Evolutionary conservation across 2,797 vertebrate genomes (phyloP).

Genomic region (Enteromius radiatus): DNA sequence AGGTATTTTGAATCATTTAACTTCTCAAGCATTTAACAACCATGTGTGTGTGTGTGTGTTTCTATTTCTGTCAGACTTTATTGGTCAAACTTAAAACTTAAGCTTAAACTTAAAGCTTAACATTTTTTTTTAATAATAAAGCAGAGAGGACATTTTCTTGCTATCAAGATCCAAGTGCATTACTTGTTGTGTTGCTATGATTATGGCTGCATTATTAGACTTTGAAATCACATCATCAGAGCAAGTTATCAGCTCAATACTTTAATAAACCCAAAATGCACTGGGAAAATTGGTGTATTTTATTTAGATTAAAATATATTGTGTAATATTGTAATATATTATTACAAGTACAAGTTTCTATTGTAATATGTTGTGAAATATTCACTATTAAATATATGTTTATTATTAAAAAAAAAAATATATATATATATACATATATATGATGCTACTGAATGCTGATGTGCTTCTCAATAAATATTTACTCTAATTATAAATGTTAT

Average conservation of each 20-base stretch:
- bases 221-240: background rate
- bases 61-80: no score
- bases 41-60: background rate
- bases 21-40: background rate
- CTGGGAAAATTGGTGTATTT: background rate
- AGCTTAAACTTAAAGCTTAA: background rate
- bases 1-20: constrained; percentile 13
- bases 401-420: no score
- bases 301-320: background rate
- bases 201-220: background rate
- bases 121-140: background rate
- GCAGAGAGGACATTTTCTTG: background rate
- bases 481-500: background rate
- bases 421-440: no score
- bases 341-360: background rate
- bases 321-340: background rate
- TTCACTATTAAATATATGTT: background rate
- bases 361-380: background rate
- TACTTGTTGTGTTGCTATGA: background rate
- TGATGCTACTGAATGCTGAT: no score
- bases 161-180: background rate
- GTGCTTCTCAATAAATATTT: background rate
- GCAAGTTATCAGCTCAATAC: background rate
- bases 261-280: background rate
- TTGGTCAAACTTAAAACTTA: background rate